Evolutionary conservation across 2,113 vertebrate species (phyloP).

Genomic region (Dromaius novaehollandiae): DNA sequence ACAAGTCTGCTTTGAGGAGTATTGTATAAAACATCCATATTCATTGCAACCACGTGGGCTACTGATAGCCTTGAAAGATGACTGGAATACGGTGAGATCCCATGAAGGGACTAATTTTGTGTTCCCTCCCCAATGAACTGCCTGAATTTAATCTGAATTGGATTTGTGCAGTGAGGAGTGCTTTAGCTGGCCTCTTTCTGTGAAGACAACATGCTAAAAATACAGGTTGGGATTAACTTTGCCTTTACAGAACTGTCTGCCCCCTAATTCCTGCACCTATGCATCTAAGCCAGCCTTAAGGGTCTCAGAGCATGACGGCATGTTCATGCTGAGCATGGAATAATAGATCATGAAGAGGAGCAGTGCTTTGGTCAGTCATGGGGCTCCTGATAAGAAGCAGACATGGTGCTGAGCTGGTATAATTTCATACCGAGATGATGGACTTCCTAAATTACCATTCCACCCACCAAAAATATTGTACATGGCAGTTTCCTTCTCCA

Average conservation of each 20-base stretch:
- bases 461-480: not conserved
- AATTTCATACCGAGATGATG: not conserved
- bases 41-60: not conserved
- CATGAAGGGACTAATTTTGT: not conserved
- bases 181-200: not conserved
- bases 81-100: not conserved
- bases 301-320: not conserved
- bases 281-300: not conserved
- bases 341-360: not conserved
- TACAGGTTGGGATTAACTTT: not conserved
- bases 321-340: rapidly evolving
- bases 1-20: not conserved
- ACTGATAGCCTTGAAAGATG: not conserved
- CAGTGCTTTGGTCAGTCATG: not conserved
- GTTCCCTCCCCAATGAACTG: not conserved
- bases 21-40: not conserved
- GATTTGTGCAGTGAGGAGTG: not conserved
- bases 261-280: not conserved
- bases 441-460: not conserved
- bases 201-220: not conserved
- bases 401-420: not conserved
- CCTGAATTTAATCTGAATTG: not conserved
- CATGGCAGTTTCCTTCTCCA: not conserved
- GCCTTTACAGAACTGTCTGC: not conserved
- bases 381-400: not conserved